Base-by-base conservation (phyloP, 1,140 invertebrate genomes). In the Penaeus japonicus region DNA sequence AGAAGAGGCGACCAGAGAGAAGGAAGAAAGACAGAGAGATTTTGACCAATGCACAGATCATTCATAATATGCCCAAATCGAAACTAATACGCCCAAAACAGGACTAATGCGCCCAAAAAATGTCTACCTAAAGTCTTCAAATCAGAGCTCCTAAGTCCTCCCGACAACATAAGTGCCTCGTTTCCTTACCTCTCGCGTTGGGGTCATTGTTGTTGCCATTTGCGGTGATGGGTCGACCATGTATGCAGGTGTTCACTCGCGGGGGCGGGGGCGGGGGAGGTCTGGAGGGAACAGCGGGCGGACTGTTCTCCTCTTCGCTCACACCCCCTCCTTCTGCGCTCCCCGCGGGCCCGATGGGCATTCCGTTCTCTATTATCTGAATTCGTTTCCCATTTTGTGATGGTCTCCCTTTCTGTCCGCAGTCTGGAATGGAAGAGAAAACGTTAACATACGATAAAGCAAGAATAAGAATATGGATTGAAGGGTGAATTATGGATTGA, bases 341-440 rank as follows among this genome's bases (percentile, higher is more conserved):
- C 75, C 84, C 84, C 84, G 75, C 84, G 30, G 75, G 84, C 84
- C 84, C 84, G 84, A 86, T 79, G 84, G 84, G 84, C 84, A 86
- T 86, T 47, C 73, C 84, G 73, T 62, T 54, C 47, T 47, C 47
- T 78, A 86, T 86, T 86, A 86, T 86, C 84, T 86, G 39, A 65
- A 39, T 79, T 79, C 55, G 53, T 78, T 62, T 35, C 84, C 84
- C 84, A 86, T 86, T n/a, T 53, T 79, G 27, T 17, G 59, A 24
- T 77, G 75, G 73, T 59, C 84, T 75, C 59, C 35, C 22, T 27
- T 22, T 79, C 77, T 79, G 20, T 39, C 55, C 75, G 57, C 77
- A 59, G 47, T 57, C 84, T 86, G 75, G 24, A 78, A 39, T 57
- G 30, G 55, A 78, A 30, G 59, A 47, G n/a, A n/a, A n/a, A n/a